phyloP scores from a whole-genome alignment of 1,140 invertebrate species.

The Thrips palmi region DNA sequence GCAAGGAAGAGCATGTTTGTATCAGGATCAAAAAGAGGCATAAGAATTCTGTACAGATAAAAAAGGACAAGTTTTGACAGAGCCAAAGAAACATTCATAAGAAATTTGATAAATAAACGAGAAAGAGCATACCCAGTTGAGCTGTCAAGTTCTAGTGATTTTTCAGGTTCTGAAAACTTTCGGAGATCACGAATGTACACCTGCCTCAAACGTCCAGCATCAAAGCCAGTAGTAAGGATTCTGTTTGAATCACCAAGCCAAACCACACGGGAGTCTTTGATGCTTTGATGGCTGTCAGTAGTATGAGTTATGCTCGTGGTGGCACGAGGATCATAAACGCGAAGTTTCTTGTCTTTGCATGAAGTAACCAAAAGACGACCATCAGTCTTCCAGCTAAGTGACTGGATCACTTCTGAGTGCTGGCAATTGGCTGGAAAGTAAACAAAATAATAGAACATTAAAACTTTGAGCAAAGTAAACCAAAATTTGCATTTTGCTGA shows the following conservation, averaged over 20 bases:
- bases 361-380: slow-evolving; percentile 50
- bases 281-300: slow-evolving; percentile 61
- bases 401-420: slow-evolving; percentile 68
- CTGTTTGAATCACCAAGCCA: slow-evolving; percentile 70
- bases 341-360: slow-evolving; percentile 68
- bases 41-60: slow-evolving; percentile 41
- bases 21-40: slow-evolving; percentile 77
- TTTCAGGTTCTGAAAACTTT: slow-evolving; percentile 58
- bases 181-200: slow-evolving; percentile 72
- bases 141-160: slow-evolving; percentile 62
- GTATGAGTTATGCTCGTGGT: slow-evolving; percentile 37
- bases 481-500: slow-evolving; percentile 8
- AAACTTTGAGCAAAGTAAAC: slow-evolving; percentile 3
- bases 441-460: slow-evolving; percentile 11
- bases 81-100: slow-evolving; percentile 4
- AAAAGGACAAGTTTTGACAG: slow-evolving; percentile 8
- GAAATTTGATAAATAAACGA: slow-evolving; percentile 1
- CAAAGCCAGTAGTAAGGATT: slow-evolving; percentile 61
- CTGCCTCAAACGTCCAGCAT: slow-evolving; percentile 38
- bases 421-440: slow-evolving; percentile 43
- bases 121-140: slow-evolving; percentile 52
- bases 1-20: slow-evolving; percentile 87
- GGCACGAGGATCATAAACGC: slow-evolving; percentile 59
- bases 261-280: slow-evolving; percentile 76
- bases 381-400: slow-evolving; percentile 65